Base-by-base conservation (phyloP, 1,140 invertebrate genomes). In the Drosophila santomea region DNA sequence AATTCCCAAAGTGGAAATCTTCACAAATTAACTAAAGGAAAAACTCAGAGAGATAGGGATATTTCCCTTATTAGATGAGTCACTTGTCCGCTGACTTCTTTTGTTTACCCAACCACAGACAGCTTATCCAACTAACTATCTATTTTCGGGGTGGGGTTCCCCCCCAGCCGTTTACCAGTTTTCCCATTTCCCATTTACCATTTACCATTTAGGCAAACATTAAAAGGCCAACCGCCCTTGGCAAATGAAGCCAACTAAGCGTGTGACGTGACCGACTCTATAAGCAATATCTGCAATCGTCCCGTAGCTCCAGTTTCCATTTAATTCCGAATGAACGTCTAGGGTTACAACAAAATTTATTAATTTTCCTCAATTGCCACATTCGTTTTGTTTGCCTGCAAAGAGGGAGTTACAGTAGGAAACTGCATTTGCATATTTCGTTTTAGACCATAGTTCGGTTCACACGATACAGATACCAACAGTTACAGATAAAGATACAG, bases 161-260 rank as follows among this genome's bases (percentile, higher is more conserved):
- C 43, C 12, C 12, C 10, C 6, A 15, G 6, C 5, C n/a, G 5
- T 52, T 66, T 63, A n/a, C 62, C 51, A 57, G 28, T 66, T 54
- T 54, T 38, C 47, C 35, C 64, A 66, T 66, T 68, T 68, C 28
- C 66, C 68, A 72, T 74, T 59, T 76, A 55, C n/a, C n/a, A n/a
- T n/a, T n/a, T n/a, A 66, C 66, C 68, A 72, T 74, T 59, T 76
- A 55, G 59, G 56, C 62, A 75, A 75, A 75, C 73, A 75, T 67
- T 75, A 58, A 75, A 74, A 60, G 74, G 41, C 56, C 74, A 68
- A 41, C 56, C 74, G 62, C 54, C 74, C 47, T 59, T 25, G 47
- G 69, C 56, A 52, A 85, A 84, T 79, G 83, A 86, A 86, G 84
- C 83, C 83, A 86, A 79, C 83, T 63, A 88, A 86, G 75, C 83